These are phyloP conservation scores for Nomada hirtipes DNA, from an alignment of 2,888 invertebrate genomes.

Conservation along the genomic window DNA sequence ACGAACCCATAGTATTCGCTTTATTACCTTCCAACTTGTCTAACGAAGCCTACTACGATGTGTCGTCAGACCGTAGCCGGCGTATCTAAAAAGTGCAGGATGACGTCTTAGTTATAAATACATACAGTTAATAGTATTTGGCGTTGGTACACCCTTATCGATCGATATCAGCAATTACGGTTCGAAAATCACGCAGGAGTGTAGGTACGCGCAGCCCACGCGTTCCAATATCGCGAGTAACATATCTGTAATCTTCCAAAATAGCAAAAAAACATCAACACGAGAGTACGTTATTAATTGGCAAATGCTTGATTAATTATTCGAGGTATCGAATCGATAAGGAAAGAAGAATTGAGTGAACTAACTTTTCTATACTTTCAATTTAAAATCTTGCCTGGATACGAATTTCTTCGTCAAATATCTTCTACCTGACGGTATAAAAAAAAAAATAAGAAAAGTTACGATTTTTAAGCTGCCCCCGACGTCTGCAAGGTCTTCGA, in stretches of 20 bases:
- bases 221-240: no score
- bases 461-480: constrained; percentile 39
- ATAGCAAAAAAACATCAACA: no score
- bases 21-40: not conserved
- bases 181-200: constrained; percentile 21
- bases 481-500: constrained; percentile 31
- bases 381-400: not conserved
- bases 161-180: constrained; percentile 55
- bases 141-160: constrained; percentile 22
- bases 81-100: not conserved
- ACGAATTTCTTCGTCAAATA: not conserved
- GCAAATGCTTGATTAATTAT: no score
- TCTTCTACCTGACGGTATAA: not conserved
- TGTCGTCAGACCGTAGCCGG: not conserved
- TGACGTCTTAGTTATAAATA: constrained; percentile 6
- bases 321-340: no score
- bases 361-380: not conserved
- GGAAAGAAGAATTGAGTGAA: no score
- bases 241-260: no score
- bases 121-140: constrained; percentile 13
- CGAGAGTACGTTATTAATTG: no score
- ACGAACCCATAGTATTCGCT: constrained; percentile 9
- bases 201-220: no score
- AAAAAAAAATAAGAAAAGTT: constrained; percentile 5
- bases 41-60: constrained; percentile 8